phyloP scores from a whole-genome alignment of 30 jellyfish, hydroid and myxozoan genomes.

The Aurelia coerulea region DNA sequence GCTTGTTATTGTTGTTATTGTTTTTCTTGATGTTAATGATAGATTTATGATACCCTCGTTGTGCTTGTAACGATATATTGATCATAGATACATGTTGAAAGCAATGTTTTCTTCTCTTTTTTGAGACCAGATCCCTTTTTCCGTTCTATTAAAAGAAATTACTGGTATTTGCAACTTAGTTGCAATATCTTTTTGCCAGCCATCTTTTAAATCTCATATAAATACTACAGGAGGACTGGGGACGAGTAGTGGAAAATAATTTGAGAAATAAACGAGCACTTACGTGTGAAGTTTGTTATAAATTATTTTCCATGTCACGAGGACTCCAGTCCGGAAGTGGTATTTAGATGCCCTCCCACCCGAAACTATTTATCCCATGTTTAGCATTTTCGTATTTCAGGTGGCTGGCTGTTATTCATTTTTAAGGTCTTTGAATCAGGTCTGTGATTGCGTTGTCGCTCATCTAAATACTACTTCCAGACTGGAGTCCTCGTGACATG shows the following conservation, averaged over 20 bases:
- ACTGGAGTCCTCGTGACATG: too few relatives aligned
- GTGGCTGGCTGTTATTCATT: too few relatives aligned
- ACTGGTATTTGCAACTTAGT: neutral
- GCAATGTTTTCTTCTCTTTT: neutral
- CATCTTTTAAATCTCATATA: conserved; percentile 1
- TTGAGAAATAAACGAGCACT: neutral
- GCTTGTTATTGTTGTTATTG: neutral
- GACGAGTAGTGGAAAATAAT: neutral
- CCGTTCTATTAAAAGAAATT: too few relatives aligned
- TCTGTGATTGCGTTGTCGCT: too few relatives aligned
- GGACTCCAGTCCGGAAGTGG: too few relatives aligned
- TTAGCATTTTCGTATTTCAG: too few relatives aligned
- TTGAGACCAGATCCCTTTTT: too few relatives aligned
- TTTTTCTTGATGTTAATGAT: neutral
- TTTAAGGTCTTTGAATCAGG: too few relatives aligned
- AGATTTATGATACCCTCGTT: neutral
- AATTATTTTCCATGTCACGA: neutral
- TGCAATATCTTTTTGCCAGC: neutral
- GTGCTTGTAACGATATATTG: too few relatives aligned
- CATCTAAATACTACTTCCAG: too few relatives aligned
- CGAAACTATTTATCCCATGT: too few relatives aligned
- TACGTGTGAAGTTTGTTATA: neutral
- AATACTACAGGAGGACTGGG: conserved; percentile 12
- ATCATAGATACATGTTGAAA: neutral
- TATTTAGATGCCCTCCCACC: too few relatives aligned